Conservation (phyloP, 2,113 vertebrate genomes). For the Hemicordylus capensis region DNA sequence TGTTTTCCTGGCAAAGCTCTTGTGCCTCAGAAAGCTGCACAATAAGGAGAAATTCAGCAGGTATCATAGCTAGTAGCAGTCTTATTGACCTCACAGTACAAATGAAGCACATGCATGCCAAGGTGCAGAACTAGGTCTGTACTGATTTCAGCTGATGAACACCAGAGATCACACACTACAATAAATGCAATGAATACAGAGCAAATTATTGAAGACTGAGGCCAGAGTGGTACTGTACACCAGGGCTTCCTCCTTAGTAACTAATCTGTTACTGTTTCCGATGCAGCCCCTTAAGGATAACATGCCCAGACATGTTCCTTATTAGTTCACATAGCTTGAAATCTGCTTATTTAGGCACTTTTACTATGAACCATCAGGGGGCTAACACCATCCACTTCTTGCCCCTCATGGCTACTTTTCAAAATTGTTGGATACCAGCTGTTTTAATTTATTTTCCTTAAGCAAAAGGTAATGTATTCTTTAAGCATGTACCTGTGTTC, state of each 20-base stretch:
- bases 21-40: neutral
- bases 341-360: conserved; percentile 25
- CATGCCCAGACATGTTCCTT: conserved; percentile 45
- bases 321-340: neutral
- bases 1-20: neutral
- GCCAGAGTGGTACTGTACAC: neutral
- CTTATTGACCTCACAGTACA: neutral
- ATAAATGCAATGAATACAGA: neutral
- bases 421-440: neutral
- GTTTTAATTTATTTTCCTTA: neutral
- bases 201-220: neutral
- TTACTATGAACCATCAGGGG: neutral
- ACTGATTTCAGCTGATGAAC: neutral
- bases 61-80: neutral
- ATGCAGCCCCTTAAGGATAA: neutral
- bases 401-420: neutral
- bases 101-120: neutral
- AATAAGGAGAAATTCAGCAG: neutral
- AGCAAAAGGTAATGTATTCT: neutral
- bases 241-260: neutral
- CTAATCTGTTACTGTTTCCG: no score
- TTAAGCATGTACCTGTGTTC: neutral
- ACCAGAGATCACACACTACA: neutral
- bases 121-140: neutral
- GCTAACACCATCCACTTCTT: accelerated